These are phyloP conservation scores for Nasonovia ribisnigri DNA, from an alignment of 2,888 invertebrate species.

Conservation along the genomic window DNA sequence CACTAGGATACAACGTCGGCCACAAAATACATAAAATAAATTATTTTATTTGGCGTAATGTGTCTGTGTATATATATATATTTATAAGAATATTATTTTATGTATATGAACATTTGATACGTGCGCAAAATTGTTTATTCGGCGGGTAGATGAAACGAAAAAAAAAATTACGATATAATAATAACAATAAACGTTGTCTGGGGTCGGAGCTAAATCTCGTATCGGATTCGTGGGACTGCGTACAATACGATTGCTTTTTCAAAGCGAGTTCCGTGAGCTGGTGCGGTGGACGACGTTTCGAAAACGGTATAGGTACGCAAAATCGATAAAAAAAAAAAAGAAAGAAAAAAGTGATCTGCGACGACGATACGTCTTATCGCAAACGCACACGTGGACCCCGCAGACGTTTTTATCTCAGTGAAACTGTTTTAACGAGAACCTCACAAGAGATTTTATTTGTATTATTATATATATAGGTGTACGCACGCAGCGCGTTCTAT, in stretches of 20 bases:
- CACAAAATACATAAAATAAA: neutral
- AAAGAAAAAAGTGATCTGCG: neutral
- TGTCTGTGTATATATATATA: too few species aligned
- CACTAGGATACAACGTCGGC: neutral
- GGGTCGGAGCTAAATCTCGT: neutral
- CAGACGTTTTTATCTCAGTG: neutral
- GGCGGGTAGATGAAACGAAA: neutral
- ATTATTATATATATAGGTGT: neutral
- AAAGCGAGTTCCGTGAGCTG: neutral
- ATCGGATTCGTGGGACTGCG: neutral
- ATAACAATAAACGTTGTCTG: neutral
- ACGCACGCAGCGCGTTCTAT: neutral
- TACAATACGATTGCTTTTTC: neutral
- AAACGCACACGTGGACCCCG: neutral
- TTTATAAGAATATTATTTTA: too few species aligned
- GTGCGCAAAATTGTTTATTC: neutral
- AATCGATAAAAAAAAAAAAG: neutral
- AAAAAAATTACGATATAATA: neutral
- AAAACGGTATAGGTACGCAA: neutral
- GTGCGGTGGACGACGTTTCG: neutral
- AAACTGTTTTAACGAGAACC: slow-evolving; percentile 11
- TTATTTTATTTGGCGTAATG: neutral
- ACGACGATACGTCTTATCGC: slow-evolving; percentile 14
- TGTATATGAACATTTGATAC: neutral
- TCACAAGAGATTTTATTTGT: neutral